A percentile compares a stretch with the other conserved stretches of the same genome.
Conservation (phyloP, 2,113 vertebrate genomes). For the Amphiprion percula region DNA sequence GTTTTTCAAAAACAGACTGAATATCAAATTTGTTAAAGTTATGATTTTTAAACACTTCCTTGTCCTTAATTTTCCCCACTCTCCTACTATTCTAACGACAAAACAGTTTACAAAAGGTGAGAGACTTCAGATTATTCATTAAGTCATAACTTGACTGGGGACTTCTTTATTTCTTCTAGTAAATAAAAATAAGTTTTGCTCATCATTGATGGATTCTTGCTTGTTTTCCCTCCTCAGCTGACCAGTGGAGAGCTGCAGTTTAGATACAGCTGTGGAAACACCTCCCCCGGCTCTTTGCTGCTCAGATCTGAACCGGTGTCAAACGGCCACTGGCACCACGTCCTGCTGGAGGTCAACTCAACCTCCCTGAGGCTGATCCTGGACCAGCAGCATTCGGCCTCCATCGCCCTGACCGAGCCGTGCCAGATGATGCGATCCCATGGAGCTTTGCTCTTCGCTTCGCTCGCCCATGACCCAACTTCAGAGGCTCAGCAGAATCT, state of each 20-base stretch:
- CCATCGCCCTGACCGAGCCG: constrained; percentile 75
- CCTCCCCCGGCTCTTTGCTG: constrained; percentile 70
- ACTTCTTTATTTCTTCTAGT: too few relatives aligned
- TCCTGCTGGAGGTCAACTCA: constrained; percentile 88
- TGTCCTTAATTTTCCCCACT: too few relatives aligned
- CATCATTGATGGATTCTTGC: background rate
- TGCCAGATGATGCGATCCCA: constrained; percentile 80
- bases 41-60: too few relatives aligned
- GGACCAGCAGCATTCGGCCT: constrained; percentile 75
- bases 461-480: background rate
- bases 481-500: constrained; percentile 43
- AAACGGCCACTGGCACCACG: constrained; percentile 87
- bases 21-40: too few relatives aligned
- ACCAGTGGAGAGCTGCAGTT: constrained; percentile 84
- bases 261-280: constrained; percentile 84
- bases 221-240: constrained; percentile 82
- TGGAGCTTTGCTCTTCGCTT: constrained; percentile 86
- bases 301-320: constrained; percentile 76
- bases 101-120: too few relatives aligned
- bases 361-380: constrained; percentile 81
- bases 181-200: background rate
- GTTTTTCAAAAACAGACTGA: too few relatives aligned
- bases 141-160: too few relatives aligned
- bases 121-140: too few relatives aligned
- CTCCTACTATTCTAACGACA: too few relatives aligned